A percentile compares a stretch with the other conserved stretches of the same genome.
Evolutionary conservation across 2,888 invertebrate genomes (phyloP).

Genomic region (Archaeoteleia sp.): DNA sequence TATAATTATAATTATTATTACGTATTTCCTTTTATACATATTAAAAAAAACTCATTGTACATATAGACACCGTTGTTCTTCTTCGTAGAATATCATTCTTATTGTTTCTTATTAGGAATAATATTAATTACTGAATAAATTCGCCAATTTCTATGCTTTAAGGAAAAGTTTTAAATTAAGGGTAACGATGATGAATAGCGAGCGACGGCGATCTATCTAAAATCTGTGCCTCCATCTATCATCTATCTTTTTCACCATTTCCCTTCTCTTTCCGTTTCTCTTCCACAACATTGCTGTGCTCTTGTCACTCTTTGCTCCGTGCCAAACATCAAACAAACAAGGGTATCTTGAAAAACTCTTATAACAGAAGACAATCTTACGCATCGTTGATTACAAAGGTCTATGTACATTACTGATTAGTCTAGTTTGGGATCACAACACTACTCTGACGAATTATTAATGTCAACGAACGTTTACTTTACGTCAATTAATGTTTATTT

Average conservation of each 20-base stretch:
- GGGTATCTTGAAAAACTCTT: slow-evolving; percentile 18
- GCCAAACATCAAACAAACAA: slow-evolving; percentile 40
- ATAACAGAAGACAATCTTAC: slow-evolving; percentile 7
- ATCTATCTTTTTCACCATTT: too few relatives aligned
- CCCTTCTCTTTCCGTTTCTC: slow-evolving; percentile 37
- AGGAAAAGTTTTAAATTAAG: slow-evolving; percentile 34
- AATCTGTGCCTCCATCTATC: slow-evolving; percentile 52
- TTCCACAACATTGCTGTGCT: slow-evolving; percentile 42
- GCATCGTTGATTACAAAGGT: slow-evolving; percentile 18
- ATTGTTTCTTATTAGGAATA: slow-evolving; percentile 19
- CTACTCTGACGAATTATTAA: too few relatives aligned
- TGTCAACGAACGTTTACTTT: too few relatives aligned
- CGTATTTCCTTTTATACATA: neutral
- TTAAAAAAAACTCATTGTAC: slow-evolving; percentile 1
- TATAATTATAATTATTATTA: too few relatives aligned
- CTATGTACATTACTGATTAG: too few relatives aligned
- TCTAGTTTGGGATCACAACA: too few relatives aligned
- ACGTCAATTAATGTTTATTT: too few relatives aligned
- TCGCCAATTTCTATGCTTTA: slow-evolving; percentile 37
- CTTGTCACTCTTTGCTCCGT: slow-evolving; percentile 35
- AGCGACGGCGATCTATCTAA: slow-evolving; percentile 41
- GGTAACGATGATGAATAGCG: slow-evolving; percentile 47
- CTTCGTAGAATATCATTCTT: slow-evolving; percentile 20
- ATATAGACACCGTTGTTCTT: slow-evolving; percentile 29
- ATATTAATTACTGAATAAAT: slow-evolving; percentile 40